Conservation (phyloP, 2,797 vertebrate genomes). For the Sternotherus odoratus region DNA sequence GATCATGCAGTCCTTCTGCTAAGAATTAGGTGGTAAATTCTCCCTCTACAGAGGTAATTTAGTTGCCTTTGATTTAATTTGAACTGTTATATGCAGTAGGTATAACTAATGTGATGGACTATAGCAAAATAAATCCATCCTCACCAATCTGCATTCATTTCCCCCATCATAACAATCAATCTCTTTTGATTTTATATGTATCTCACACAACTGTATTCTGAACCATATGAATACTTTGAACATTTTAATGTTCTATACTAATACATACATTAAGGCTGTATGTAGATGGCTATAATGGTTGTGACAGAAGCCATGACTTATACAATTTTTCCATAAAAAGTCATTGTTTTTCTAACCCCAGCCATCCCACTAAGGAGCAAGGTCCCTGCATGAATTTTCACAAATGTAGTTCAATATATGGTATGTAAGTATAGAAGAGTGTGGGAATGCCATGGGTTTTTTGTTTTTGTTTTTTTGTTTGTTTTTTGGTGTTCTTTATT, state of each 20-base stretch:
- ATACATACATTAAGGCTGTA: not conserved
- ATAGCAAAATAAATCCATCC: not conserved
- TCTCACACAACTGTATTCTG: not conserved
- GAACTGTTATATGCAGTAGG: not conserved
- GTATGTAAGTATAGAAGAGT: not conserved
- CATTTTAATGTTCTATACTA: rapidly evolving
- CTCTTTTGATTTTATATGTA: not conserved
- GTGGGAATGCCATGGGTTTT: not conserved
- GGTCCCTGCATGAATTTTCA: not conserved
- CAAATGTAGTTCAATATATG: not conserved
- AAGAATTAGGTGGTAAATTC: not conserved
- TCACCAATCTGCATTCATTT: not conserved
- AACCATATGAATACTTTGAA: not conserved
- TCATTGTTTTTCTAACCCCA: not conserved
- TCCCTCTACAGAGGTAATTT: not conserved
- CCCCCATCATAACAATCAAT: not conserved
- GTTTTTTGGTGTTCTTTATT: not conserved
- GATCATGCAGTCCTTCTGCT: not conserved
- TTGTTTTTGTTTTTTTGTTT: rapidly evolving
- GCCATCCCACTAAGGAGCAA: not conserved
- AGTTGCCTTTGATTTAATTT: not conserved
- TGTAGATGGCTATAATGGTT: not conserved
- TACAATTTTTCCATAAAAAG: not conserved
- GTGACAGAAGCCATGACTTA: not conserved
- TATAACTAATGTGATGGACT: not conserved